Percentiles rank a stretch among this genome's conserved stretches.
phyloP scores from a whole-genome alignment of 2,113 vertebrate species.

The Lophura nycthemera region DNA sequence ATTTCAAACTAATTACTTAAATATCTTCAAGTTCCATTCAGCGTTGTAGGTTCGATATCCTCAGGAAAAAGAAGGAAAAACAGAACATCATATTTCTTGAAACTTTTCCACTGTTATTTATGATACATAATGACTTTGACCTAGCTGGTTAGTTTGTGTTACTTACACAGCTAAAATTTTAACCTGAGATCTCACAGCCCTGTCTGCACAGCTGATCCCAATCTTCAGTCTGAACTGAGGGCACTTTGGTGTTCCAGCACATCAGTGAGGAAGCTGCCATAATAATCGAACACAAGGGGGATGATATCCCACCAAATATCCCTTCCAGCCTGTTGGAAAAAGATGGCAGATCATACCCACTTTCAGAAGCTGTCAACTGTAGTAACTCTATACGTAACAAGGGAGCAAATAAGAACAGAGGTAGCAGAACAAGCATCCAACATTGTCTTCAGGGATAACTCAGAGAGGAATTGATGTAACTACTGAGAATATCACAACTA shows the following conservation, averaged over 20 bases:
- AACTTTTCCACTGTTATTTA: background rate
- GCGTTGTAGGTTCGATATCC: accelerated
- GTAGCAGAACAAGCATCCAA: background rate
- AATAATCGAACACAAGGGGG: background rate
- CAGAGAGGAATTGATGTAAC: background rate
- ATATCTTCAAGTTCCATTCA: background rate
- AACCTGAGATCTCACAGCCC: background rate
- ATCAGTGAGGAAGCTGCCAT: background rate
- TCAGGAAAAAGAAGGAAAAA: background rate
- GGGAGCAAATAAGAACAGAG: background rate
- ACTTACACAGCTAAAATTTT: background rate
- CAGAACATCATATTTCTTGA: background rate
- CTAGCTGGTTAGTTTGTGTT: background rate
- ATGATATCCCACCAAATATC: background rate
- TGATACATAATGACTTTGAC: background rate
- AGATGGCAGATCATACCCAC: background rate
- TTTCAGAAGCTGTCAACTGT: background rate
- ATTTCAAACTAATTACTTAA: background rate
- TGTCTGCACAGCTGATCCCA: background rate
- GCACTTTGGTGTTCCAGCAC: background rate
- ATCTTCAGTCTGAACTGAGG: background rate
- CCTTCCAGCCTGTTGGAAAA: background rate
- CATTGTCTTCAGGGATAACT: background rate
- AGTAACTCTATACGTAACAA: background rate
- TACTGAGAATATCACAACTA: background rate